Evolutionary conservation across 2,113 vertebrate genomes (phyloP), one percentile per base, ranked within the genome.

Genomic region (Chroicocephalus ridibundus): DNA sequence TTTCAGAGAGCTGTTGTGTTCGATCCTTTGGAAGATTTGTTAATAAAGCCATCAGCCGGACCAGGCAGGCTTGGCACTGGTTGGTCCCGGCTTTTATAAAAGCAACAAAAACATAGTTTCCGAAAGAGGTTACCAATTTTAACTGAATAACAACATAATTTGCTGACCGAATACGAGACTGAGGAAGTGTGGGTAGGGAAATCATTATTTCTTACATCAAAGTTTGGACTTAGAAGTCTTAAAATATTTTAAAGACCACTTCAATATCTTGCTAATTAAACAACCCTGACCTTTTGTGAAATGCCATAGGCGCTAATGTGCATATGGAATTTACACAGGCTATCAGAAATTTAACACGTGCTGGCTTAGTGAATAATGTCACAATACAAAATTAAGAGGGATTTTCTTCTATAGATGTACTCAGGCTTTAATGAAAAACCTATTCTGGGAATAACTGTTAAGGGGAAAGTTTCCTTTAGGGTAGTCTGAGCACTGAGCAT

Each of bases 261-360:
- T 95, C 86, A 66, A 42, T 82, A 40, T 77, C 94, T 95, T 93
- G 81, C 82, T 95, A 95, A 96, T 98, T 97, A 97, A 97, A 94
- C 82, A 96, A 78, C 85, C 57, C 91, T 96, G 89, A 95, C 93
- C 97, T 97, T 96, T 95, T 84, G 83, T 91, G 92, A 96, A 95
- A 95, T 94, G 85, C 89, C 88, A 42, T 27, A 88, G 94, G 94
- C 74, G 81, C 47, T 80, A 66, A 72, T 91, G 55, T 90, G 85
- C 76, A 82, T 65, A 65, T 79, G 82, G 94, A 93, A 93, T 96
- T 94, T 96, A 97, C 87, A 68, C 90, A 91, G 79, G 62, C 84
- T 77, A 75, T 93, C 96, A 95, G 92, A 84, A 85, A 24, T 95
- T 91, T 91, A 94, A 84, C 36, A 36, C 18, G 10, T 88, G 88